Percentiles rank a stretch among this genome's conserved stretches.
These are phyloP conservation scores for Cepaea hortensis DNA, from an alignment of 2,888 invertebrate species.

Conservation along the genomic window DNA sequence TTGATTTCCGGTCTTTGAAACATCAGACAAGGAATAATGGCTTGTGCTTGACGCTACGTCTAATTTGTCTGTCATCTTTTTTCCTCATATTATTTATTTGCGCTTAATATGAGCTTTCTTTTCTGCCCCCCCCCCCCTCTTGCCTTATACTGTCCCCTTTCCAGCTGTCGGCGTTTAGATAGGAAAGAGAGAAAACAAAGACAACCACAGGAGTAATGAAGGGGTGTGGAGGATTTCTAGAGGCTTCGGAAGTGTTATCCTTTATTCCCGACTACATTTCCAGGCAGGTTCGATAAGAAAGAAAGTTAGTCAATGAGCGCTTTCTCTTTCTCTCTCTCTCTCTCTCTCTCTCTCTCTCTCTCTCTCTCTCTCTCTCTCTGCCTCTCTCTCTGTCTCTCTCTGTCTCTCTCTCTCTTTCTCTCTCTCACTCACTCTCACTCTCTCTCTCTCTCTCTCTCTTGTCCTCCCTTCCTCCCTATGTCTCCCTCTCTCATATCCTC, in stretches of 20 bases:
- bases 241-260: no score
- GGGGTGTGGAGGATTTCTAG: no score
- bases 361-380: not conserved
- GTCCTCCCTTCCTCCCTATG: not conserved
- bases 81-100: slow-evolving; percentile 31
- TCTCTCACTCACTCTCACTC: not conserved
- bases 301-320: no score
- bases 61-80: slow-evolving; percentile 46
- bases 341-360: not conserved
- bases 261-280: not conserved
- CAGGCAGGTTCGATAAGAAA: no score
- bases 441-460: not conserved
- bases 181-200: not conserved
- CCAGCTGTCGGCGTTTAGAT: not conserved
- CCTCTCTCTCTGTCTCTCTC: not conserved
- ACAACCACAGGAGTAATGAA: no score
- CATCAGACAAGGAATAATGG: slow-evolving; percentile 43
- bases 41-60: slow-evolving; percentile 38
- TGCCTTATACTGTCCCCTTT: not conserved
- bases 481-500: not conserved
- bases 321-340: not conserved
- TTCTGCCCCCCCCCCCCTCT: not conserved
- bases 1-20: slow-evolving; percentile 45
- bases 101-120: slow-evolving; percentile 20
- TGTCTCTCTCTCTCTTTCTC: not conserved